Conservation (phyloP, 2,797 vertebrate genomes). For the Channallabes apus region DNA sequence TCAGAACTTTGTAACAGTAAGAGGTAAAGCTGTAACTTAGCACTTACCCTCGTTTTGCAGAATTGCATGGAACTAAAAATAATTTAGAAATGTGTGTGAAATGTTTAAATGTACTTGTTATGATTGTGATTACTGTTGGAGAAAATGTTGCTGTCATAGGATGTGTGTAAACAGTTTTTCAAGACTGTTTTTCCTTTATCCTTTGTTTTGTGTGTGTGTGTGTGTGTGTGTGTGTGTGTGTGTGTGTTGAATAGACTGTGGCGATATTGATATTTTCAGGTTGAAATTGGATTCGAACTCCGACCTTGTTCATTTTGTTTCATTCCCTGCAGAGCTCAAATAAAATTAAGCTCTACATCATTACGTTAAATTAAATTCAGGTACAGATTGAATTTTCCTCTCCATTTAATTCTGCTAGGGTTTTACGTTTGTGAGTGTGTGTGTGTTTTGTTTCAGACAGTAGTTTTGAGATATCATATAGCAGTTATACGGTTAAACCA, state of each 20-base stretch:
- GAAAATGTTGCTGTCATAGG: neutral
- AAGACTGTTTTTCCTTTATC: neutral
- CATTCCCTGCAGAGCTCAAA: neutral
- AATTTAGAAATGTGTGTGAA: neutral
- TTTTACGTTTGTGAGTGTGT: neutral
- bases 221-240: slow-evolving; percentile 13
- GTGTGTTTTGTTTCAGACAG: neutral
- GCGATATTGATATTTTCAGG: slow-evolving; percentile 23
- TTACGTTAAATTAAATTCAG: slow-evolving; percentile 29
- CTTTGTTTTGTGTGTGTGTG: neutral
- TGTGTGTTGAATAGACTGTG: neutral
- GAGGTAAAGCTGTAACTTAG: neutral
- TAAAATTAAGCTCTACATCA: slow-evolving; percentile 16
- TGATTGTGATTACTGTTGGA: neutral
- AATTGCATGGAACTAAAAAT: neutral
- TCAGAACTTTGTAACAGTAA: neutral
- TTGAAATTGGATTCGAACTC: slow-evolving; percentile 27
- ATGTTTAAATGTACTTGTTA: too few relatives aligned
- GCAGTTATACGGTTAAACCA: neutral
- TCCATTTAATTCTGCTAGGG: slow-evolving; percentile 9
- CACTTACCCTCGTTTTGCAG: neutral
- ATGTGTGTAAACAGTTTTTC: neutral
- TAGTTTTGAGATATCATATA: neutral
- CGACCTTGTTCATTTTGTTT: slow-evolving; percentile 23
- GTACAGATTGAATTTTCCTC: slow-evolving; percentile 25